Base-by-base conservation (phyloP, 1,140 invertebrate species). In the Parapsyche elsis region DNA sequence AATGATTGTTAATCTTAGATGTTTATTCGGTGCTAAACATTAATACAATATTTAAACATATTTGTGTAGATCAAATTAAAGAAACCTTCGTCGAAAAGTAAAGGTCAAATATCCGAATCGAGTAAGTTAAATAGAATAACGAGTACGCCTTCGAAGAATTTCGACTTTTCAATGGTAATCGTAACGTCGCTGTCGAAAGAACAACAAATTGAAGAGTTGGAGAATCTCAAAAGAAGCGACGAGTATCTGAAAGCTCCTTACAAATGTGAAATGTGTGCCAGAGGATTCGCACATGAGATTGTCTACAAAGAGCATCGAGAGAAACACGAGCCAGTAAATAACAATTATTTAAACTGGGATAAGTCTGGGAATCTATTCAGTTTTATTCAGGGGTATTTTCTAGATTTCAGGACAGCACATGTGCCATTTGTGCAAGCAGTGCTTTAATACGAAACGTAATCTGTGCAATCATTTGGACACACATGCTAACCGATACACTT, bases 301-400 rank as follows among this genome's bases (percentile, higher is more conserved):
- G 81, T 83, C 9, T 83, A 83, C 61, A 81, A 81, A 71, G 76
- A 83, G 9, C 81, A 83, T 24, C 30, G 10, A 30, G 14, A 76
- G 14, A 83, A 83, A 76, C 81, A 83, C 64, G 81, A 83, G 26
- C 14, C 67, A 10, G 81, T 81, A 77, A 75, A 76, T 80, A 71
- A 74, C 7, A 30, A 16, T 74, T 14, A 4, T 16, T 4, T 14
- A 71, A 5, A 5, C 16, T 71, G 26, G 21, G 61, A 9, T 19
- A 23, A 71, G 19, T n/a, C 23, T 4, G 53, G 53, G 53, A 16
- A 4, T 23, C 7, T 4, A 24, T 4, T 16, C 12, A n/a, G 9
- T 24, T 24, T 76, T 61, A 9, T 5, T 38, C 49, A 26, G 53
- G 44, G n/a, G 30, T 61, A 67, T 49, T 79, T 59, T 82, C 71